A percentile compares a stretch with the other conserved stretches of the same genome.
phyloP scores from a whole-genome alignment of 2,888 invertebrate species.

The Acronicta alni region DNA sequence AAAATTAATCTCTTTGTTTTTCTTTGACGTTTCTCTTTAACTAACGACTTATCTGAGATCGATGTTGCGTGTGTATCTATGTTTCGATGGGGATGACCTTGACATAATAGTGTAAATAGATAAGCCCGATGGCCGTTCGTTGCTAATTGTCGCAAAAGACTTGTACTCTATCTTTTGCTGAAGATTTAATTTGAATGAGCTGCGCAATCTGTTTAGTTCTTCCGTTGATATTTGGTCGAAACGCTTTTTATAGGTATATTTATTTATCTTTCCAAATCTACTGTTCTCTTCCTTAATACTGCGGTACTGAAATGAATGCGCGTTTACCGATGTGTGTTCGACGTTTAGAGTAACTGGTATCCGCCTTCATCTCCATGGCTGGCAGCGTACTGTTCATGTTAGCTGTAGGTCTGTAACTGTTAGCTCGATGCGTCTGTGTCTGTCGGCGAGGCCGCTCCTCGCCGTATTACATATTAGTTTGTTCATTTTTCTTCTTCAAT shows the following conservation, averaged over 20 bases:
- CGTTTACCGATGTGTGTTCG: slow-evolving; percentile 85
- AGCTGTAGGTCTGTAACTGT: slow-evolving; percentile 86
- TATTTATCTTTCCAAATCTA: slow-evolving; percentile 88
- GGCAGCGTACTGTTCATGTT: slow-evolving; percentile 87
- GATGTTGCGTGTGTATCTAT: slow-evolving; percentile 89
- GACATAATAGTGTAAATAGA: slow-evolving; percentile 87
- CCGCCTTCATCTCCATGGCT: slow-evolving; percentile 88
- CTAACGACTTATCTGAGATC: slow-evolving; percentile 88
- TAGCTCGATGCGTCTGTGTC: slow-evolving; percentile 85
- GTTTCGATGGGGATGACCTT: slow-evolving; percentile 88
- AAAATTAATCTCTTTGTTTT: slow-evolving; percentile 87
- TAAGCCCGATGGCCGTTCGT: slow-evolving; percentile 89
- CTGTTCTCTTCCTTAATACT: slow-evolving; percentile 85
- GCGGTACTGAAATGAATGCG: slow-evolving; percentile 88
- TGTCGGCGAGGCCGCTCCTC: slow-evolving; percentile 82
- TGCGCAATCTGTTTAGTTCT: slow-evolving; percentile 89
- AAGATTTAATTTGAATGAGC: slow-evolving; percentile 89
- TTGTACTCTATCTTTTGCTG: slow-evolving; percentile 88
- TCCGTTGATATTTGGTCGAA: slow-evolving; percentile 85
- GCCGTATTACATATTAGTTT: slow-evolving; percentile 83
- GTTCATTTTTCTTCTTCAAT: slow-evolving; percentile 83
- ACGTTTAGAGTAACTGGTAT: slow-evolving; percentile 85
- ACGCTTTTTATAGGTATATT: slow-evolving; percentile 89
- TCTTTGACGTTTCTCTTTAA: slow-evolving; percentile 89
- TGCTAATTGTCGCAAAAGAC: slow-evolving; percentile 89